Percentiles rank a stretch among this genome's conserved stretches.
Conservation (phyloP, 2,113 vertebrate genomes). For the Suncus etruscus region DNA sequence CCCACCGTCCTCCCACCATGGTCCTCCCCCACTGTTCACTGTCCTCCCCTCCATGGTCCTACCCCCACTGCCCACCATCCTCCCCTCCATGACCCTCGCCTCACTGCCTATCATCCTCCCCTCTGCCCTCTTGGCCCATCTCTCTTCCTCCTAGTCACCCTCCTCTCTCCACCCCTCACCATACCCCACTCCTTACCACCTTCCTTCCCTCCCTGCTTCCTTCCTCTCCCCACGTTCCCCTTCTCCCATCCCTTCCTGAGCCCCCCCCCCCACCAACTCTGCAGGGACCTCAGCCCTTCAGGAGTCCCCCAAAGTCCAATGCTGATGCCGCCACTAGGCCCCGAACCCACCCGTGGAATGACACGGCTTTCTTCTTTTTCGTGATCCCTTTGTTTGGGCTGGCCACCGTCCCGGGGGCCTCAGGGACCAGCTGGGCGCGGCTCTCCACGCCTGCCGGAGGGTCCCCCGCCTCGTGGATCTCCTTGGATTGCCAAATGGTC, state of each 20-base stretch:
- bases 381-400: conserved; percentile 73
- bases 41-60: no score
- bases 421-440: conserved; percentile 68
- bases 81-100: no score
- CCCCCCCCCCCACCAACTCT: not conserved
- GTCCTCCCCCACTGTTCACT: no score
- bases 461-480: conserved; percentile 84
- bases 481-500: conserved; percentile 86
- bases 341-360: conserved; percentile 83
- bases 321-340: no score
- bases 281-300: not conserved
- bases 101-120: not conserved
- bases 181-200: not conserved
- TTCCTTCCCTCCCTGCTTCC: not conserved
- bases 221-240: not conserved
- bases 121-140: not conserved
- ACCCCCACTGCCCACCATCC: no score
- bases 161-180: not conserved
- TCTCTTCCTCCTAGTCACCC: no score
- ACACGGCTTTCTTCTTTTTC: conserved; percentile 86
- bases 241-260: not conserved
- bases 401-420: conserved; percentile 73
- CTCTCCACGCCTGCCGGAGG: conserved; percentile 68
- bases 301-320: not conserved
- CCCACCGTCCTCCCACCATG: no score